These are phyloP conservation scores for Apoda limacodes DNA, from an alignment of 2,888 invertebrate genomes.

Conservation along the genomic window DNA sequence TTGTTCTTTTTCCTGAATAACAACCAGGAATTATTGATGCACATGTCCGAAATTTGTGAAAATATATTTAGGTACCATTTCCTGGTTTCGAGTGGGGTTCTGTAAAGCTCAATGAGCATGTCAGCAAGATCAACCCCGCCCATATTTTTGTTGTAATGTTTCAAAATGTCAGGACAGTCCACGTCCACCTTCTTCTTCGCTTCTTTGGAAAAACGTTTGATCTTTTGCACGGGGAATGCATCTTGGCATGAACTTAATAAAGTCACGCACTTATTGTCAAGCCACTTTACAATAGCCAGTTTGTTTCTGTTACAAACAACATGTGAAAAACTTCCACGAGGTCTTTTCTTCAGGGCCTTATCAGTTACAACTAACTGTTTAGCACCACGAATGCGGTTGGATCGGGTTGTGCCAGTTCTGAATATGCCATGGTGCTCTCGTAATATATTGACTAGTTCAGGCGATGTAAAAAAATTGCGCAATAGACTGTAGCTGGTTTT, in stretches of 20 bases:
- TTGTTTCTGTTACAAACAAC: no score
- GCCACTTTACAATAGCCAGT: slow-evolving; percentile 1
- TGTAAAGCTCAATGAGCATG: slow-evolving; percentile 24
- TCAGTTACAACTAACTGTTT: slow-evolving; percentile 6
- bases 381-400: slow-evolving; percentile 10
- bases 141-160: slow-evolving; percentile 19
- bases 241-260: slow-evolving; percentile 1
- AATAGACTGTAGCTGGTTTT: slow-evolving; percentile 8
- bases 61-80: slow-evolving; percentile 23
- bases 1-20: slow-evolving; percentile 3
- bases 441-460: slow-evolving; percentile 10
- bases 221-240: slow-evolving; percentile 3
- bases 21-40: slow-evolving; percentile 1
- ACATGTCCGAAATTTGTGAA: no score
- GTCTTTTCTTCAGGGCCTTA: no score
- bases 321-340: no score
- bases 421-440: slow-evolving; percentile 11
- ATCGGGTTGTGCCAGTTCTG: slow-evolving; percentile 9
- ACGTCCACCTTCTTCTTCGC: not conserved
- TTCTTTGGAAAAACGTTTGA: slow-evolving; percentile 3
- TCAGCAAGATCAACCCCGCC: slow-evolving; percentile 19
- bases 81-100: slow-evolving; percentile 22
- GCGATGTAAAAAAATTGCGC: slow-evolving; percentile 12
- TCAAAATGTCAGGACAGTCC: slow-evolving; percentile 14
- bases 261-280: not conserved